Evolutionary conservation across 2,888 invertebrate genomes (phyloP), one percentile per base, ranked within the genome.

Genomic region (Drosophila prostipennis): DNA sequence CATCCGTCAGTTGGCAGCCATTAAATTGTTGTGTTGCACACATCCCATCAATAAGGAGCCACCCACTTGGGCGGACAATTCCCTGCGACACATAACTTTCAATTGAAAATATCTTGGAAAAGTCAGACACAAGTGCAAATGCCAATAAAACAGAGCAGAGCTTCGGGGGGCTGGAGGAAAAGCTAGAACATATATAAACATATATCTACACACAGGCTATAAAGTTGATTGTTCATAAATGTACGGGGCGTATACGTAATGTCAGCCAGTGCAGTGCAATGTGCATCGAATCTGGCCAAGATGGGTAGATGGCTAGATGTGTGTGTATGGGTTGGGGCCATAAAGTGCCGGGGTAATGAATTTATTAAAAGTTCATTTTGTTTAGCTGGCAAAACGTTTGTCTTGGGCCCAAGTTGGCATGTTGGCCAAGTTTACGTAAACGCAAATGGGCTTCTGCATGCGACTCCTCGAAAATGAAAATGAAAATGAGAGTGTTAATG

Each of bases 221-320:
- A 85, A 83, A 83, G 74, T 81, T 83, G 87, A 87, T 83, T 79
- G 82, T 76, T 71, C 88, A 83, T 87, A 83, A 87, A 83, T 83
- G 88, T 87, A 80, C 40, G 87, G 80, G 84, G 88, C 84, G 84
- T 86, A 84, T 83, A 84, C 84, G 87, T 88, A 88, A 88, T 88
- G 80, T 67, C 67, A 46, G 64, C 51, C 54, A 53, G 39, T 76
- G 86, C 79, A 78, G 61, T 73, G 64, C 80, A 86, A 71, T 77
- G 83, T 86, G 58, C 26, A 46, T 42, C 37, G 58, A 58, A 37
- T 63, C 58, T 54, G 46, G 63, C 49, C 19, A 43, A 48, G 69
- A 59, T 23, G n/a, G n/a, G n/a, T n/a, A n/a, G n/a, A n/a, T n/a
- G n/a, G n/a, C n/a, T n/a, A n/a, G n/a, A n/a, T n/a, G n/a, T n/a